Base-by-base conservation (phyloP, 1,140 invertebrate genomes). In the Penaeus japonicus region DNA sequence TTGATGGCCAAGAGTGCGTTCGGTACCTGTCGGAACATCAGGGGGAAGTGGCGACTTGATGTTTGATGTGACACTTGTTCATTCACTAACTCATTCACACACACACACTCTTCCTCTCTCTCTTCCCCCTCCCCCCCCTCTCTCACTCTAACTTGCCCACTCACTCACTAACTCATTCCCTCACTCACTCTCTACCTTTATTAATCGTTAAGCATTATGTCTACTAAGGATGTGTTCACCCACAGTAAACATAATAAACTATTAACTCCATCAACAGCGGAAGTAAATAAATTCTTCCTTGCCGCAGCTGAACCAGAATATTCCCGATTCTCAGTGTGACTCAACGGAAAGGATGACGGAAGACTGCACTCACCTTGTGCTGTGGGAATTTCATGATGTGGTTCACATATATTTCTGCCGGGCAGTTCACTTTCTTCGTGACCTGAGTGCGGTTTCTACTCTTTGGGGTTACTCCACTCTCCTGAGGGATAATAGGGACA, bases 301-400 rank as follows among this genome's bases (percentile, higher is more conserved):
- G 47, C 47, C 47, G 1, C 2, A 47, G 39, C 5, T 47, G 10
- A 47, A 47, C 4, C 15, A 15, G n/a, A 10, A 47, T 47, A 47
- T 15, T 47, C 47, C 1, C 0, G 15, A 47, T 12, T 47, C 7
- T 15, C 7, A 47, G 15, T 7, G 47, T 39, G 5, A 80, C 17
- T 27, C 22, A 80, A 15, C 39, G 0, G 18, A 80, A 24, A 18
- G 27, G 81, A 62, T 30, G n/a, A 22, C 75, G n/a, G 22, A 35
- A 24, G 32, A 27, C 70, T 0, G 55, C 22, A 10, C 82, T 65
- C 18, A 85, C 88, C 88, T 89, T 89, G 39, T 85, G 84, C 54
- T 90, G 89, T 62, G 89, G 89, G 80, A 90, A 90, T 39, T 90
- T 90, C 81, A 90, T 88, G 62, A 90, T 77, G 32, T 90, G 89